Evolutionary conservation across 2,113 vertebrate species (phyloP), one percentile per base, ranked within the genome.

Genomic region (Perca schrenkii): DNA sequence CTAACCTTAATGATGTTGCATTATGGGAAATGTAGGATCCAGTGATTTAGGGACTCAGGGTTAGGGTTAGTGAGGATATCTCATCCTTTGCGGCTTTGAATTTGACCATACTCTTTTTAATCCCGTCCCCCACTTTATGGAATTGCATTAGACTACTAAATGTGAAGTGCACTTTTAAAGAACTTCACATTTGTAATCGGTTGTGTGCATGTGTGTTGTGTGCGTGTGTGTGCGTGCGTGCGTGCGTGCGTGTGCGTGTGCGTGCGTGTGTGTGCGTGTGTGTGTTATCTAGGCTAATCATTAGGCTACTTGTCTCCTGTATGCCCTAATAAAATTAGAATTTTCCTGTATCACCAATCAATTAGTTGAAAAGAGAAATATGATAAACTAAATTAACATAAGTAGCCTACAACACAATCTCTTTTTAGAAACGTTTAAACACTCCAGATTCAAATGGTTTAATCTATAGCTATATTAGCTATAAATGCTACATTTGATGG

Each of bases 21-120:
- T 80, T 54, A 15, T 80, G 72, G 36, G 72, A 85, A 80, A 80
- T 80, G 57, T 58, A 75, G 52, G 57, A 14, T 40, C 15, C 21
- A 21, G 28, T 22, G 0, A 34, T 62, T 53, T 31, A 46, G 40
- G 28, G 31, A n/a, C 15, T 47, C 15, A 49, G 31, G 28, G 28
- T 28, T 28, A 28, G 28, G 28, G 28, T 28, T 28, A 21, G 8
- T 54, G 1, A 61, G 13, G 7, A 49, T 34, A 15, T 52, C 6
- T 25, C 6, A 25, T 43, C 1, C 2, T 10, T 16, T 50, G 8
- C 22, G 28, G 46, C 15, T 28, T 67, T 4, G 3, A 4, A 17
- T 60, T 16, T 57, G 69, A 58, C 4, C 4, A 46, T 17, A 19
- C 4, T 10, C 11, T n/a, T 36, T 4, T 52, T 16, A 52, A 36